Evolutionary conservation across 2,888 invertebrate species (phyloP).

Genomic region (Helobdella robusta): DNA sequence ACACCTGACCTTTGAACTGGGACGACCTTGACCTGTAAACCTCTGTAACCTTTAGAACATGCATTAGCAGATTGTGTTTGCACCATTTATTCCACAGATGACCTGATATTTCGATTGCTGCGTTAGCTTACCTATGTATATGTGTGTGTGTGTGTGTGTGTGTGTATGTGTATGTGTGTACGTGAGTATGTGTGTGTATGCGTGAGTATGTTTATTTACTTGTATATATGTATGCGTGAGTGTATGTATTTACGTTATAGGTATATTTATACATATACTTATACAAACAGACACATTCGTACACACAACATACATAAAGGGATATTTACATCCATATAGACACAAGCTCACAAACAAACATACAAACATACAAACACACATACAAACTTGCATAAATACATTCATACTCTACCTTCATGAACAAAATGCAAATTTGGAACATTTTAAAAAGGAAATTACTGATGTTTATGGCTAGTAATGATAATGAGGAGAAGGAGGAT

Average conservation of each 20-base stretch:
- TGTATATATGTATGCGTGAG: slow-evolving; percentile 6
- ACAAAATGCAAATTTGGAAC: too few relatives aligned
- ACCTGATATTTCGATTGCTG: too few relatives aligned
- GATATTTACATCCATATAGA: slow-evolving; percentile 1
- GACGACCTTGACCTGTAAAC: too few relatives aligned
- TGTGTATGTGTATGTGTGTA: slow-evolving; percentile 4
- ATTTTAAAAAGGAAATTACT: too few relatives aligned
- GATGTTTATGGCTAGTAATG: too few relatives aligned
- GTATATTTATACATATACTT: neutral
- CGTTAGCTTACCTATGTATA: neutral
- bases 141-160: slow-evolving; percentile 8
- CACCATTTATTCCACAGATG: neutral
- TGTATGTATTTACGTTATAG: slow-evolving; percentile 1
- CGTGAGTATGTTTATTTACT: neutral
- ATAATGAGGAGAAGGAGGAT: too few relatives aligned
- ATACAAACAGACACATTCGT: slow-evolving; percentile 7
- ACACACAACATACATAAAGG: neutral
- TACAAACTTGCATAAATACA: neutral
- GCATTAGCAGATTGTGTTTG: neutral
- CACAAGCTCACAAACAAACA: neutral
- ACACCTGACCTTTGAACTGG: too few relatives aligned
- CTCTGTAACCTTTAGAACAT: neutral
- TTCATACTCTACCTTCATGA: too few relatives aligned
- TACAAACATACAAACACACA: neutral
- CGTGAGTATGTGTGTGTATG: slow-evolving; percentile 5